A percentile compares a stretch with the other conserved stretches of the same genome.
Conservation (phyloP, 2,888 invertebrate genomes). For the Oligia latruncula region DNA sequence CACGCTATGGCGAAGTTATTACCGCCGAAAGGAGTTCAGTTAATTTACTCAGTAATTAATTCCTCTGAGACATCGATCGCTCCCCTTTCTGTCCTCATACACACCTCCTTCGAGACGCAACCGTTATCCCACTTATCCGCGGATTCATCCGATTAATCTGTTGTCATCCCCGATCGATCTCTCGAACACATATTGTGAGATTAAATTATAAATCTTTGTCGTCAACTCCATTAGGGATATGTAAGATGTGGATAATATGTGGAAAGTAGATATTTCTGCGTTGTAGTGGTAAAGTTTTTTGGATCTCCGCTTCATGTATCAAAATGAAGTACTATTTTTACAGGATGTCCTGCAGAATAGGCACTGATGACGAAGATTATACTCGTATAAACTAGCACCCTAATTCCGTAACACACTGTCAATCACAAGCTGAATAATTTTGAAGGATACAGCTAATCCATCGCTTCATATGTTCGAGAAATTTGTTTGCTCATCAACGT, state of each 20-base stretch:
- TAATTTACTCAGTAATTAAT: constrained; percentile 26
- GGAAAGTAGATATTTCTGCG: background rate
- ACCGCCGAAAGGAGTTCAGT: constrained; percentile 14
- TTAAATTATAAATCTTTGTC: constrained; percentile 46
- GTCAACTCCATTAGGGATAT: constrained; percentile 8
- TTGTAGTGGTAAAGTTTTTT: background rate
- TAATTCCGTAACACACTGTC: no score
- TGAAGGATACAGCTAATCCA: no score
- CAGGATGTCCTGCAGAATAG: background rate
- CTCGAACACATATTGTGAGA: constrained; percentile 31
- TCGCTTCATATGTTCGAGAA: no score
- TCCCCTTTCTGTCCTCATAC: background rate
- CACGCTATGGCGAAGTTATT: constrained; percentile 11
- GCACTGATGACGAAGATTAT: background rate
- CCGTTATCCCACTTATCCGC: constrained; percentile 19
- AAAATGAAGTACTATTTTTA: no score
- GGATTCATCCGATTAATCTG: constrained; percentile 34
- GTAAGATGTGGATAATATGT: background rate
- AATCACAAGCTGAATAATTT: no score
- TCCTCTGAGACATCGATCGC: constrained; percentile 15
- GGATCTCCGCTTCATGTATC: background rate
- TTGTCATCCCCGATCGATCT: constrained; percentile 35
- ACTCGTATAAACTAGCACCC: no score
- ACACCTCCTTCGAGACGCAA: constrained; percentile 8
- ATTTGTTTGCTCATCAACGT: no score